Percentiles rank a stretch among this genome's conserved stretches.
Conservation (phyloP, 2,888 invertebrate species). For the Adineta ricciae region DNA sequence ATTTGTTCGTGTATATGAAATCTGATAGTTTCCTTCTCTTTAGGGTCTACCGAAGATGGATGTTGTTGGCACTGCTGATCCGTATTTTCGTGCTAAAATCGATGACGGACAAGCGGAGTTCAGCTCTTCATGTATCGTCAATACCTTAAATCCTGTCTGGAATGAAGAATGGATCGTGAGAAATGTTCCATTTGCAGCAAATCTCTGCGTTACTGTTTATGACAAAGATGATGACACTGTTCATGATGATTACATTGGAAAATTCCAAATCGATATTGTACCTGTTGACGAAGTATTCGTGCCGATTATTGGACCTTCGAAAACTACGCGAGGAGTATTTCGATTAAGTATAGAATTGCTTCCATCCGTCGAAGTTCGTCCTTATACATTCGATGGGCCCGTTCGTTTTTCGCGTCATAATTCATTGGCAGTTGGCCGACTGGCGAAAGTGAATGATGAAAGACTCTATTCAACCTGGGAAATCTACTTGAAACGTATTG, state of each 20-base stretch:
- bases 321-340: background rate
- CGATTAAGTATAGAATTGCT: background rate
- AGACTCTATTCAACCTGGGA: background rate
- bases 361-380: background rate
- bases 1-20: too few species aligned
- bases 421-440: background rate
- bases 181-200: background rate
- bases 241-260: background rate
- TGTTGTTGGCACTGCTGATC: background rate
- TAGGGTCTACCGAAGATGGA: background rate
- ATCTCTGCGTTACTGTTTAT: background rate
- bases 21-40: background rate
- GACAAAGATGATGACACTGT: background rate
- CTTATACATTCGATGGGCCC: background rate
- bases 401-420: background rate
- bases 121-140: background rate
- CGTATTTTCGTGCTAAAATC: background rate
- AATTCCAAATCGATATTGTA: background rate
- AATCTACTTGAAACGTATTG: background rate
- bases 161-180: background rate
- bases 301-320: background rate
- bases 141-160: background rate
- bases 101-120: background rate
- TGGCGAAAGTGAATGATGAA: background rate
- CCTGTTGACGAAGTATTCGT: background rate